phyloP scores from a whole-genome alignment of 1,140 invertebrate species.

The Nixonia krombeini region DNA sequence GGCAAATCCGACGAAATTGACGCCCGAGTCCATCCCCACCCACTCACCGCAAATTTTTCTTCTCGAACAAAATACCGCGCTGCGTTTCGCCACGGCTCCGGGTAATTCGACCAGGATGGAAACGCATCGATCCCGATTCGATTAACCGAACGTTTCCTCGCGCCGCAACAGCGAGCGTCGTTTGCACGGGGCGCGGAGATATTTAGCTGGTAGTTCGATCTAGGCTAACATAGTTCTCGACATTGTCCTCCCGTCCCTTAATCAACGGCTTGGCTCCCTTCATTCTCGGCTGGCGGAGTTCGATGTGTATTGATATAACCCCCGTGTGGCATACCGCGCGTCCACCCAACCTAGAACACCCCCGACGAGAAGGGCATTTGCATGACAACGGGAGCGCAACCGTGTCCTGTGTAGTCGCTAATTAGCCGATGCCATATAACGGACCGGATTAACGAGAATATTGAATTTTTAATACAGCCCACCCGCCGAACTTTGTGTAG shows the following conservation, averaged over 20 bases:
- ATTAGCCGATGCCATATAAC: conserved; percentile 66
- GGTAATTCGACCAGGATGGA: too few species aligned
- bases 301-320: conserved; percentile 64
- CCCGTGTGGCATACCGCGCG: conserved; percentile 50
- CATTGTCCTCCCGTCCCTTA: too few species aligned
- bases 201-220: too few species aligned
- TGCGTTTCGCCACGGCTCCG: too few species aligned
- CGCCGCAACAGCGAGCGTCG: too few species aligned
- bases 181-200: too few species aligned
- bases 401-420: conserved; percentile 58
- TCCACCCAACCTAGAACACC: conserved; percentile 46
- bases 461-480: conserved; percentile 69
- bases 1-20: conserved; percentile 37
- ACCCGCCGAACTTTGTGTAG: conserved; percentile 26
- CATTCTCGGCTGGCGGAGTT: conserved; percentile 49
- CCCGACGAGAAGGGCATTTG: conserved; percentile 56
- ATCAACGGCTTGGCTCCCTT: conserved; percentile 61
- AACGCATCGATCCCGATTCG: too few species aligned
- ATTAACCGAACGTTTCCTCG: too few species aligned
- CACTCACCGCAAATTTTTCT: too few species aligned
- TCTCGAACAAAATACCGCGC: too few species aligned
- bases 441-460: conserved; percentile 64
- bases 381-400: conserved; percentile 60
- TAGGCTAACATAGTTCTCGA: too few species aligned
- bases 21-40: conserved; percentile 3